phyloP scores from a whole-genome alignment of 2,888 invertebrate genomes.

The Notodonta dromedarius region DNA sequence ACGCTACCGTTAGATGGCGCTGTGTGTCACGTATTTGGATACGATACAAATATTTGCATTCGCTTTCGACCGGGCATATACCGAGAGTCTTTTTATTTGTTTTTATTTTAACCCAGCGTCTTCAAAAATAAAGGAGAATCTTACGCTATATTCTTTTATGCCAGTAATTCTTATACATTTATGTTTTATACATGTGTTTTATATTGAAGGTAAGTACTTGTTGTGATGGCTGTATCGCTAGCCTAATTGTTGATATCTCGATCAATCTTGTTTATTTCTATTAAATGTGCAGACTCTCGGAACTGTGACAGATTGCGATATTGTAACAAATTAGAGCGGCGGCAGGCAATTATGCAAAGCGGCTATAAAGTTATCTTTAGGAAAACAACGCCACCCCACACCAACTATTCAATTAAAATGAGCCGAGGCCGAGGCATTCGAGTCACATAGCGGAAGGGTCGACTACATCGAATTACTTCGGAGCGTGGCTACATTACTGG shows the following conservation, averaged over 20 bases:
- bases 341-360: conserved; percentile 79
- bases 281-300: no score
- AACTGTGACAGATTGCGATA: conserved; percentile 76
- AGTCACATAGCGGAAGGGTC: conserved; percentile 77
- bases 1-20: conserved; percentile 66
- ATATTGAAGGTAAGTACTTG: background rate
- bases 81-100: background rate
- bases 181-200: no score
- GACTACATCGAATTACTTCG: conserved; percentile 78
- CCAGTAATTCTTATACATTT: background rate
- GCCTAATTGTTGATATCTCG: no score
- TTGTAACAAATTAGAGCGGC: conserved; percentile 76
- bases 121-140: no score
- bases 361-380: conserved; percentile 79
- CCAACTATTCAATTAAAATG: conserved; percentile 83
- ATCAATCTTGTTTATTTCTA: no score
- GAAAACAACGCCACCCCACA: conserved; percentile 74
- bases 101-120: no score
- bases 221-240: no score
- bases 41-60: background rate
- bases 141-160: background rate
- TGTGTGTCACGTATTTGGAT: conserved; percentile 38
- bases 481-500: conserved; percentile 83
- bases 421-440: conserved; percentile 72
- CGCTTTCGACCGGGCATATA: background rate